Conservation (phyloP, 1,140 invertebrate genomes). For the Ooceraea biroi region DNA sequence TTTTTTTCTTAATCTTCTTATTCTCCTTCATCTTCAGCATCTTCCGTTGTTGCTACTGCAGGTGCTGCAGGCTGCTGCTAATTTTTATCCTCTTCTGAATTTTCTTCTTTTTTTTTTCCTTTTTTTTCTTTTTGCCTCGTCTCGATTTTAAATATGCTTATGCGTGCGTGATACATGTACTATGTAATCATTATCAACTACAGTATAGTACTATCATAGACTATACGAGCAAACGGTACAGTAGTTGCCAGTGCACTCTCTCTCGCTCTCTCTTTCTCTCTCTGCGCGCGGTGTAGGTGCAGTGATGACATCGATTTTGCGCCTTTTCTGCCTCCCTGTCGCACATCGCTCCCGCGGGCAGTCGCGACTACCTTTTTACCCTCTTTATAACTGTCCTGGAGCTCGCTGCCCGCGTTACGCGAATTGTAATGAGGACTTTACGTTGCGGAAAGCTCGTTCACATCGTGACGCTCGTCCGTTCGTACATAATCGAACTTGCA, state of each 20-base stretch:
- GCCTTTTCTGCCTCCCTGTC: background rate
- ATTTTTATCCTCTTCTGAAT: slow-evolving; percentile 22
- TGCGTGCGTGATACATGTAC: slow-evolving; percentile 75
- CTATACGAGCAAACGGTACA: slow-evolving; percentile 77
- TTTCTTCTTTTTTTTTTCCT: slow-evolving; percentile 4
- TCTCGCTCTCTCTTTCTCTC: no score
- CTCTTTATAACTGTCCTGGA: background rate
- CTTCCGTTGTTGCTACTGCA: no score
- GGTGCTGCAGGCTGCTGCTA: no score
- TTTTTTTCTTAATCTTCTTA: slow-evolving; percentile 57
- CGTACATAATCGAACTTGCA: slow-evolving; percentile 4
- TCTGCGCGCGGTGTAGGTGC: slow-evolving; percentile 63
- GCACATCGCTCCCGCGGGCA: slow-evolving; percentile 11
- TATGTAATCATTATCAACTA: slow-evolving; percentile 74
- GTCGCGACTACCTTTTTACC: background rate
- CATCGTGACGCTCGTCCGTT: slow-evolving; percentile 62
- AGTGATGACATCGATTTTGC: slow-evolving; percentile 68
- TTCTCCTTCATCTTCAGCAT: slow-evolving; percentile 8
- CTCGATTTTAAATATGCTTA: slow-evolving; percentile 71
- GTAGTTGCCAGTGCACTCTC: slow-evolving; percentile 65
- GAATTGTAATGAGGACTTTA: slow-evolving; percentile 54
- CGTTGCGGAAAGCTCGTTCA: slow-evolving; percentile 60
- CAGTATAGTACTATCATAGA: slow-evolving; percentile 74
- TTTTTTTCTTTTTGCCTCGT: slow-evolving; percentile 49
- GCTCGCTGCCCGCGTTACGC: slow-evolving; percentile 29